These are phyloP conservation scores for Aphelenchoides avenae DNA, from an alignment of 1,140 invertebrate genomes.

Conservation along the genomic window DNA sequence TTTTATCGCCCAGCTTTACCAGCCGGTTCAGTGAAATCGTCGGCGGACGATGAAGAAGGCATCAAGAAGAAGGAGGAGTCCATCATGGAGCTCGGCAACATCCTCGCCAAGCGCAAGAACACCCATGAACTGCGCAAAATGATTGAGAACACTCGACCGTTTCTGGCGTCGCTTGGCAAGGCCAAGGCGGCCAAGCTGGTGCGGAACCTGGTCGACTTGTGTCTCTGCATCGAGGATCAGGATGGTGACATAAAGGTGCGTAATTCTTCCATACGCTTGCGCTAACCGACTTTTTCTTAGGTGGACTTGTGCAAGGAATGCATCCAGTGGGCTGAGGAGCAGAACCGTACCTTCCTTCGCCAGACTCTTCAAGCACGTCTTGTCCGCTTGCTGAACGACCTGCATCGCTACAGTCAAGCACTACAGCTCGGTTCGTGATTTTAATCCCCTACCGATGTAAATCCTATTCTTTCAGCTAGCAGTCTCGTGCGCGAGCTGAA, in stretches of 20 bases:
- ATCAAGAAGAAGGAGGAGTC: constrained; percentile 49
- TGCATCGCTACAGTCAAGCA: constrained; percentile 39
- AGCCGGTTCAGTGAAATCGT: constrained; percentile 32
- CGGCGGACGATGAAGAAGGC: constrained; percentile 42
- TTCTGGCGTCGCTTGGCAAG: constrained; percentile 85
- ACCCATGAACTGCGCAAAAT: constrained; percentile 44
- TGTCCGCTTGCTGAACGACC: constrained; percentile 51
- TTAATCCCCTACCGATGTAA: constrained; percentile 1
- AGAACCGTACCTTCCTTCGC: constrained; percentile 89
- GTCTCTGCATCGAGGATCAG: constrained; percentile 73
- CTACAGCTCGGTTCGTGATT: constrained; percentile 42
- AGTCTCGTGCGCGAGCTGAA: constrained; percentile 87
- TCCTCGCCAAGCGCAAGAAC: constrained; percentile 39
- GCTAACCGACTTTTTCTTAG: constrained; percentile 58
- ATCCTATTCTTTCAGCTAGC: constrained; percentile 64
- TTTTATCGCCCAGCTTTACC: constrained; percentile 6
- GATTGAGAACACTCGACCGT: constrained; percentile 73
- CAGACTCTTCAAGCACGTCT: constrained; percentile 77
- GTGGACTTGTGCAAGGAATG: constrained; percentile 77
- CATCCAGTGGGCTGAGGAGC: constrained; percentile 98
- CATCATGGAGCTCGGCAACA: constrained; percentile 47
- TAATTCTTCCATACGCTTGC: too few relatives aligned
- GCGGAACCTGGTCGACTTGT: constrained; percentile 89
- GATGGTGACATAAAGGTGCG: constrained; percentile 70
- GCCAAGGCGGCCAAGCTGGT: constrained; percentile 98